Conservation (phyloP, 2,797 vertebrate species). For the Mastacembelus armatus region DNA sequence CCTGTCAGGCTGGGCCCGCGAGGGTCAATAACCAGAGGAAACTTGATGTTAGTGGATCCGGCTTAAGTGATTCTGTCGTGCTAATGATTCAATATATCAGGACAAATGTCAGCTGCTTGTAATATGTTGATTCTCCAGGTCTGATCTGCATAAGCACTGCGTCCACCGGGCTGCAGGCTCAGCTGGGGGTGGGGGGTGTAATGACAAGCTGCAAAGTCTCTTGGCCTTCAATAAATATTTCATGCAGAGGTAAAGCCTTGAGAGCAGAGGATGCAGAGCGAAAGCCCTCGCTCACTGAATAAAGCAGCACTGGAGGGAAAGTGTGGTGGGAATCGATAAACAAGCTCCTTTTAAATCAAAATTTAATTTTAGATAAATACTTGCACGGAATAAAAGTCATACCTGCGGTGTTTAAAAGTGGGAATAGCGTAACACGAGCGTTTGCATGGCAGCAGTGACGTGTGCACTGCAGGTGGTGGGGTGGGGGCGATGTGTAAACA, state of each 20-base stretch:
- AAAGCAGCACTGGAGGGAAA: constrained; percentile 19
- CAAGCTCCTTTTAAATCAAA: constrained; percentile 4
- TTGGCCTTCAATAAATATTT: constrained; percentile 75
- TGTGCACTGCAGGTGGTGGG: constrained; percentile 2
- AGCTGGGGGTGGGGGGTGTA: constrained; percentile 47
- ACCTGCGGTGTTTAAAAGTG: background rate
- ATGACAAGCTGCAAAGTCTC: constrained; percentile 49
- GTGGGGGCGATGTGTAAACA: constrained; percentile 69
- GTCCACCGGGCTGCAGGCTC: constrained; percentile 66
- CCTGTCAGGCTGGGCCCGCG: constrained; percentile 92
- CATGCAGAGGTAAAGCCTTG: constrained; percentile 55
- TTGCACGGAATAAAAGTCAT: background rate
- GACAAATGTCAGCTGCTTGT: constrained; percentile 93
- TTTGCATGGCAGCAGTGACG: constrained; percentile 27
- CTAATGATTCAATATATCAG: constrained; percentile 95
- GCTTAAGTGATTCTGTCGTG: constrained; percentile 95
- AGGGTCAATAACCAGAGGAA: constrained; percentile 96
- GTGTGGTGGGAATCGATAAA: background rate
- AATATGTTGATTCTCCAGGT: constrained; percentile 93
- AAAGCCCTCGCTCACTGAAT: constrained; percentile 31
- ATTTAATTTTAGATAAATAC: constrained; percentile 4
- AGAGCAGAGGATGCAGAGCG: constrained; percentile 5
- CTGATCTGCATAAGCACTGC: constrained; percentile 91
- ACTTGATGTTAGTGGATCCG: constrained; percentile 95
- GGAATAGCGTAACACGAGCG: background rate